Conservation (phyloP, 1,140 invertebrate genomes). For the Rhizoglyphus robini region DNA sequence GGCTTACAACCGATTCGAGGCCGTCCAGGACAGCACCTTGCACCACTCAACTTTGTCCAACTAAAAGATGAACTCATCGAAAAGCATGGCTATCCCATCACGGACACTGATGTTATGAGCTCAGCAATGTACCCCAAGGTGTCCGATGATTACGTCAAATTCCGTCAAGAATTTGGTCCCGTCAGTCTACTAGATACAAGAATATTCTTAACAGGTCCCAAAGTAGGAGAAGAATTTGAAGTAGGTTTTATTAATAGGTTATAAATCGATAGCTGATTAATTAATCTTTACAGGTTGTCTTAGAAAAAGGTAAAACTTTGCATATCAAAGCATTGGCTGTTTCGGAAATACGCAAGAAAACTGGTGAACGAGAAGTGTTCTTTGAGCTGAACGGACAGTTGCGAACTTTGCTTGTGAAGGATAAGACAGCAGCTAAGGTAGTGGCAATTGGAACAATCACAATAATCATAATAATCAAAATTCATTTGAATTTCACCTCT, state of each 20-base stretch:
- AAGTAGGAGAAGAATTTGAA: slow-evolving; percentile 91
- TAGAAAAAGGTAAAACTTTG: slow-evolving; percentile 90
- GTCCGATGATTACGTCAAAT: slow-evolving; percentile 77
- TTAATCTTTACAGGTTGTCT: slow-evolving; percentile 46
- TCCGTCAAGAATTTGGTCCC: slow-evolving; percentile 77
- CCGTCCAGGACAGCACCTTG: slow-evolving; percentile 66
- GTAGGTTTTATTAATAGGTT: slow-evolving; percentile 37
- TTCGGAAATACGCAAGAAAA: slow-evolving; percentile 74
- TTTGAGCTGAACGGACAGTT: slow-evolving; percentile 97
- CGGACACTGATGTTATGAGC: slow-evolving; percentile 80
- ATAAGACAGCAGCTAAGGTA: slow-evolving; percentile 81
- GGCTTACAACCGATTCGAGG: slow-evolving; percentile 76
- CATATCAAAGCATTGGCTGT: slow-evolving; percentile 87
- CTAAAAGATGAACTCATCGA: slow-evolving; percentile 62
- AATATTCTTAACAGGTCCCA: slow-evolving; percentile 89
- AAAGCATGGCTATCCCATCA: slow-evolving; percentile 49
- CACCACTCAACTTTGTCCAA: slow-evolving; percentile 72
- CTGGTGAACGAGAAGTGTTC: slow-evolving; percentile 90
- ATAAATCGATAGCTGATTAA: background rate
- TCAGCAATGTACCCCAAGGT: slow-evolving; percentile 92
- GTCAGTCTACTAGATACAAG: slow-evolving; percentile 90
- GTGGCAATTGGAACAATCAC: slow-evolving; percentile 26
- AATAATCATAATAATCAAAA: slow-evolving; percentile 23
- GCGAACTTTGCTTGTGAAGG: slow-evolving; percentile 78
- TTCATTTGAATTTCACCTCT: background rate